Conservation (phyloP, 92 coral and sea anemone species). For the Muricea muricata region DNA sequence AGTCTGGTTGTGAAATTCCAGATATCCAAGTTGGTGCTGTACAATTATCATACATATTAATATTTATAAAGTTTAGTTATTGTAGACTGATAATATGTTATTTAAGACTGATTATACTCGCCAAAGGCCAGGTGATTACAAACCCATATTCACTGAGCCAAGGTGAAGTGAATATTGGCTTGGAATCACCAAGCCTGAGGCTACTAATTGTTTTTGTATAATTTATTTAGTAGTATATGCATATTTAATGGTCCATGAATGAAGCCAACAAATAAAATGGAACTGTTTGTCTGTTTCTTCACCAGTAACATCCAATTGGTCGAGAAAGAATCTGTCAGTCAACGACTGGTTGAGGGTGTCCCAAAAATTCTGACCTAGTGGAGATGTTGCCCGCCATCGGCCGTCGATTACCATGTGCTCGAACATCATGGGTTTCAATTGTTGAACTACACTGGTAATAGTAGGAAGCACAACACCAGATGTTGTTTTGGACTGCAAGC, state of each 20-base stretch:
- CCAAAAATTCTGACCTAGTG: slow-evolving; percentile 30
- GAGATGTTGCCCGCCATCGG: neutral
- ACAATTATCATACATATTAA: too few species aligned
- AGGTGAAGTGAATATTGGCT: too few species aligned
- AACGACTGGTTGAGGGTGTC: slow-evolving; percentile 34
- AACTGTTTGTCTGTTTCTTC: slow-evolving; percentile 10
- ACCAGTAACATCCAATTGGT: neutral
- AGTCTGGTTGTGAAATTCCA: too few species aligned
- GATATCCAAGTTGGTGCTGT: too few species aligned
- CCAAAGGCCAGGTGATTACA: too few species aligned
- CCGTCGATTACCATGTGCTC: neutral
- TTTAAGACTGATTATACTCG: too few species aligned
- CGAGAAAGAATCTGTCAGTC: slow-evolving; percentile 35
- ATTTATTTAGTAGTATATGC: too few species aligned
- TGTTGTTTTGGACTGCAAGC: slow-evolving; percentile 31
- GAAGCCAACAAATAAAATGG: slow-evolving; percentile 30
- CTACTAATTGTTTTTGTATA: too few species aligned
- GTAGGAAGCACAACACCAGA: slow-evolving; percentile 37
- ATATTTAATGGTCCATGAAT: slow-evolving; percentile 44
- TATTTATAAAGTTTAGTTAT: too few species aligned
- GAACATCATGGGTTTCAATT: slow-evolving; percentile 26
- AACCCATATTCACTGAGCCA: too few species aligned
- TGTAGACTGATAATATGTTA: too few species aligned
- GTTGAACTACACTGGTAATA: slow-evolving; percentile 15
- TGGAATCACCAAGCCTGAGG: too few species aligned